Conservation (phyloP, 2,113 vertebrate species). For the Ginglymostoma cirratum region DNA sequence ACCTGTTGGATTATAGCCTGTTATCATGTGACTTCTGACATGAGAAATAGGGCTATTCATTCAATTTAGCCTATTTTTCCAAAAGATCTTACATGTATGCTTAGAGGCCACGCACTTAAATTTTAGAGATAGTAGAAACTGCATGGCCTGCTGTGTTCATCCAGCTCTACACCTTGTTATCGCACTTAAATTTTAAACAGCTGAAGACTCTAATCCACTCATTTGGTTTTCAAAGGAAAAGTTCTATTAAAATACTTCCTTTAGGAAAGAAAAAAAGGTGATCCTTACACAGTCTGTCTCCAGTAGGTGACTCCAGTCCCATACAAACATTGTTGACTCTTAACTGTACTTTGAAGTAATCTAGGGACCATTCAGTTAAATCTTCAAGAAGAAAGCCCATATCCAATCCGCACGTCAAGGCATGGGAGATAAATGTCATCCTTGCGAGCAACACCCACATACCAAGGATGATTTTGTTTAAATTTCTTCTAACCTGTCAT, state of each 20-base stretch:
- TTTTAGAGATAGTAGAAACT: neutral
- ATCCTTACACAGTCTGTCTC: neutral
- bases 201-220: neutral
- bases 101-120: neutral
- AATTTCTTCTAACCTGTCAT: neutral
- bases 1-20: no score
- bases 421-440: conserved; percentile 1
- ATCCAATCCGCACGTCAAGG: neutral
- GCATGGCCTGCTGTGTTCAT: no score
- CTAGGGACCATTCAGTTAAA: neutral
- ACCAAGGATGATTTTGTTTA: neutral
- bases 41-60: neutral
- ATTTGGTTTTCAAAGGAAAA: neutral
- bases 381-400: neutral
- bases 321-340: neutral
- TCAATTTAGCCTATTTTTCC: neutral
- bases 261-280: neutral
- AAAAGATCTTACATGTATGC: neutral
- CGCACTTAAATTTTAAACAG: neutral
- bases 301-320: neutral
- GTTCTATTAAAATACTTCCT: neutral
- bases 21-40: neutral
- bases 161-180: no score
- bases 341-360: neutral
- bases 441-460: neutral